These are phyloP conservation scores for Neoarius graeffei DNA, from an alignment of 2,113 vertebrate genomes.

Conservation along the genomic window DNA sequence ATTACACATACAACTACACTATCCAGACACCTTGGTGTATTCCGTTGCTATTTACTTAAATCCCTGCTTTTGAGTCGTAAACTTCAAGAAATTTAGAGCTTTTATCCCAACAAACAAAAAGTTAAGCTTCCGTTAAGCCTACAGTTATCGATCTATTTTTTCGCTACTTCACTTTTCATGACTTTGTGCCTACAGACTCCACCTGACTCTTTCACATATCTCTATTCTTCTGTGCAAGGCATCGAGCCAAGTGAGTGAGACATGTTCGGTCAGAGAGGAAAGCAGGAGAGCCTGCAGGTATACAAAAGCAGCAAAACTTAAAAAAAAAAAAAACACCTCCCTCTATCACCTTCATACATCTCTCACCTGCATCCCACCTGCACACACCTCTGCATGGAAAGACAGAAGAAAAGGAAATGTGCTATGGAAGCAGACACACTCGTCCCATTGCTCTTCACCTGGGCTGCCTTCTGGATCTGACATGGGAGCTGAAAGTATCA, in stretches of 20 bases:
- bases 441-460: background rate
- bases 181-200: constrained; percentile 25
- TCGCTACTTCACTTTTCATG: constrained; percentile 3
- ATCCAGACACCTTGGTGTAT: background rate
- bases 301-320: background rate
- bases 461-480: background rate
- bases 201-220: constrained; percentile 16
- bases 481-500: background rate
- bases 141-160: constrained; percentile 29
- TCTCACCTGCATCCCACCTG: constrained; percentile 35
- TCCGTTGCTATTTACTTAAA: background rate
- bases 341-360: constrained; percentile 41
- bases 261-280: background rate
- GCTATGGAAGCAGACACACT: constrained; percentile 18
- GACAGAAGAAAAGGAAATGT: background rate
- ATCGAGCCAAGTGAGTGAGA: constrained; percentile 1
- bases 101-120: background rate
- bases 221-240: constrained; percentile 2
- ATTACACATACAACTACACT: background rate
- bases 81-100: background rate
- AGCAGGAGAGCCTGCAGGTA: constrained; percentile 28
- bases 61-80: background rate
- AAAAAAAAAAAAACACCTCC: constrained; percentile 9
- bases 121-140: constrained; percentile 2
- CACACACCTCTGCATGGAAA: background rate